Percentiles rank a stretch among this genome's conserved stretches.
Conservation (phyloP, 2,888 invertebrate genomes). For the Hypolimnas misippus region DNA sequence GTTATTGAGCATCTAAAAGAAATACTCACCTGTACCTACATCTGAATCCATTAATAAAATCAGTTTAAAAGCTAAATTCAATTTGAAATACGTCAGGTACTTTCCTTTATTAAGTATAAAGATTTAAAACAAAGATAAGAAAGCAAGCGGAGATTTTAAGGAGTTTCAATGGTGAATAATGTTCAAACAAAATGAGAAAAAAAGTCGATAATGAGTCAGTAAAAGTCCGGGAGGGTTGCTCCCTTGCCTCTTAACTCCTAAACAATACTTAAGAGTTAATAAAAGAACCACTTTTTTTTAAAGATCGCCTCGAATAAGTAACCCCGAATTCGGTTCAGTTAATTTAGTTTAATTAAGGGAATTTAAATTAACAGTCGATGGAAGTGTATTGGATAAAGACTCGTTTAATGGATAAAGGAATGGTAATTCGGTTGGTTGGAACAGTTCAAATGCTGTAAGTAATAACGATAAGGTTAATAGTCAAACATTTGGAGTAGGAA, state of each 20-base stretch:
- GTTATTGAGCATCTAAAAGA: too few relatives aligned
- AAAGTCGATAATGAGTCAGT: constrained; percentile 74
- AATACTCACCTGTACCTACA: too few relatives aligned
- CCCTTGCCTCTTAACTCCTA: constrained; percentile 72
- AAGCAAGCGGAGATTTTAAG: constrained; percentile 29
- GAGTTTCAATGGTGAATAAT: constrained; percentile 49
- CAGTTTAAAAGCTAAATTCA: constrained; percentile 45
- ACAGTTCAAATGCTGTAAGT: neutral
- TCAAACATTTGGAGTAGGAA: neutral
- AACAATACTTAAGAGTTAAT: constrained; percentile 79
- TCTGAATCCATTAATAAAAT: constrained; percentile 15
- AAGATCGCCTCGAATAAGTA: constrained; percentile 50
- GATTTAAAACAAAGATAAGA: constrained; percentile 35
- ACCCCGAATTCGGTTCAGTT: constrained; percentile 44
- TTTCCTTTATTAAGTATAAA: constrained; percentile 39
- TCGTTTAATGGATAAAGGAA: constrained; percentile 23
- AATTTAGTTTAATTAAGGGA: constrained; percentile 62
- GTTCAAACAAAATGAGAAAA: constrained; percentile 67
- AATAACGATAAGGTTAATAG: constrained; percentile 1
- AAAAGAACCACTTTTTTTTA: constrained; percentile 71
- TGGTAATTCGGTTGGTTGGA: constrained; percentile 11
- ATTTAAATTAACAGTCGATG: constrained; percentile 37
- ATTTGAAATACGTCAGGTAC: constrained; percentile 19
- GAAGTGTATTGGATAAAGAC: constrained; percentile 23
- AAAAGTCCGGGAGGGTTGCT: constrained; percentile 70